Evolutionary conservation across 37 sponge, comb jelly and placozoan species (phyloP).

Genomic region (Geodia barretti): DNA sequence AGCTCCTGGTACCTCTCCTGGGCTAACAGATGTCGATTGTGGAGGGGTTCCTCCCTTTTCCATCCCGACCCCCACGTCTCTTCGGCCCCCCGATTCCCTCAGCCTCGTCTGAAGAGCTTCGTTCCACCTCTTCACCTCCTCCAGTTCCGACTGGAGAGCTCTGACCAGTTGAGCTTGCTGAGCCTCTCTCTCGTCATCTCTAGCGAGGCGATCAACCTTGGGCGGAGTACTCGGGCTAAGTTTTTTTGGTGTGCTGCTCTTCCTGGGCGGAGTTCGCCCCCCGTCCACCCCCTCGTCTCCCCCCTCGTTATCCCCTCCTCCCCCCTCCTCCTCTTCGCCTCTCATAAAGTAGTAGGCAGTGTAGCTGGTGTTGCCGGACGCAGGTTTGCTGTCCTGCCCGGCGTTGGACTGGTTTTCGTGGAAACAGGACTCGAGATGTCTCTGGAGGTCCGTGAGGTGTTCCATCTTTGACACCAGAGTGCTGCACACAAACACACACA

Average conservation of each 20-base stretch:
- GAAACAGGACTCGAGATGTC: conserved; percentile 28
- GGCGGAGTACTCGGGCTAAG: background rate
- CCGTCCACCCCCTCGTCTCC: background rate
- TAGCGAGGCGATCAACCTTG: background rate
- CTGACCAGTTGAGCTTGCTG: background rate
- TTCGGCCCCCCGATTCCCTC: conserved; percentile 2
- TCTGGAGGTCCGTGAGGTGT: conserved; percentile 41
- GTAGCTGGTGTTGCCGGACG: conserved; percentile 36
- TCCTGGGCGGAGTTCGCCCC: background rate
- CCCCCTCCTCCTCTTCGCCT: conserved; percentile 20
- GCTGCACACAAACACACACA: conserved; percentile 8
- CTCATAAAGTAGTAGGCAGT: conserved; percentile 35
- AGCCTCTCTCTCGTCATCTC: background rate
- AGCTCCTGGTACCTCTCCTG: conserved; percentile 23
- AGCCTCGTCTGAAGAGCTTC: conserved; percentile 39
- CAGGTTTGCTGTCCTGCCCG: background rate
- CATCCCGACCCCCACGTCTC: conserved; percentile 35
- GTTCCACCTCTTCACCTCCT: conserved; percentile 42
- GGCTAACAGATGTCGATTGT: background rate
- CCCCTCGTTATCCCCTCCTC: background rate
- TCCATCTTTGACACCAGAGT: conserved; percentile 43
- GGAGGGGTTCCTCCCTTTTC: conserved; percentile 10
- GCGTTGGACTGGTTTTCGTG: background rate
- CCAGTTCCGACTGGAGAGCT: conserved; percentile 46
- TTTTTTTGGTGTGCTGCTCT: conserved; percentile 20